A percentile compares a stretch with the other conserved stretches of the same genome.
Conservation (phyloP, 2,888 invertebrate species). For the Alviniconcha strummeri region DNA sequence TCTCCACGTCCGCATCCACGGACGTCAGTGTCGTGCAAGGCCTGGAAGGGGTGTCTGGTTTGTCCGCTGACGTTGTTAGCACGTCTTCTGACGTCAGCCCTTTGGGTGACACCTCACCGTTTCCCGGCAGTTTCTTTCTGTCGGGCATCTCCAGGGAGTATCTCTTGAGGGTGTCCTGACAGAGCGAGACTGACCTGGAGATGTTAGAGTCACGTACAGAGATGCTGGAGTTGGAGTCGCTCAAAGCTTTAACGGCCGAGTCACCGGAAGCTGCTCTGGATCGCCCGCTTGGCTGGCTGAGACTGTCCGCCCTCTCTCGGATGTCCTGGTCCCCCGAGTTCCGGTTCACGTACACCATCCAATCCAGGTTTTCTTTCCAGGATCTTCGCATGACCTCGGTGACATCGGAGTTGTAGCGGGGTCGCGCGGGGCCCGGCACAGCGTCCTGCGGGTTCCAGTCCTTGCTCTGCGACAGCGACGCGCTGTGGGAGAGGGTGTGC, state of each 20-base stretch:
- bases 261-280: background rate
- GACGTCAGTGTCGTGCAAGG: too few relatives aligned
- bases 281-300: constrained; percentile 12
- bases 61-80: background rate
- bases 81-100: background rate
- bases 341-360: constrained; percentile 63
- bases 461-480: background rate
- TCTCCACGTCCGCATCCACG: too few relatives aligned
- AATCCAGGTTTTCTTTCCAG: constrained; percentile 56
- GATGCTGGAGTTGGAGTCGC: background rate
- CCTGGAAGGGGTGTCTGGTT: background rate
- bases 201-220: background rate
- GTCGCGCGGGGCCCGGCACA: constrained; percentile 12
- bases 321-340: constrained; percentile 45
- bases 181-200: constrained; percentile 9
- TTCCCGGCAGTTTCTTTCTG: background rate
- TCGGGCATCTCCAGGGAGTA: constrained; percentile 21
- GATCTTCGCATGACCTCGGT: constrained; percentile 35
- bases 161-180: constrained; percentile 19
- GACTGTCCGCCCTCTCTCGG: constrained; percentile 21
- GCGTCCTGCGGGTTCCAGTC: constrained; percentile 9
- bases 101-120: background rate
- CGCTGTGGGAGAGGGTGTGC: constrained; percentile 4
- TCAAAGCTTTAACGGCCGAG: background rate
- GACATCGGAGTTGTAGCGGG: constrained; percentile 35